Percentiles rank a stretch among this genome's conserved stretches.
phyloP scores from a whole-genome alignment of 2,888 invertebrate species.

The Eupithecia insigniata region DNA sequence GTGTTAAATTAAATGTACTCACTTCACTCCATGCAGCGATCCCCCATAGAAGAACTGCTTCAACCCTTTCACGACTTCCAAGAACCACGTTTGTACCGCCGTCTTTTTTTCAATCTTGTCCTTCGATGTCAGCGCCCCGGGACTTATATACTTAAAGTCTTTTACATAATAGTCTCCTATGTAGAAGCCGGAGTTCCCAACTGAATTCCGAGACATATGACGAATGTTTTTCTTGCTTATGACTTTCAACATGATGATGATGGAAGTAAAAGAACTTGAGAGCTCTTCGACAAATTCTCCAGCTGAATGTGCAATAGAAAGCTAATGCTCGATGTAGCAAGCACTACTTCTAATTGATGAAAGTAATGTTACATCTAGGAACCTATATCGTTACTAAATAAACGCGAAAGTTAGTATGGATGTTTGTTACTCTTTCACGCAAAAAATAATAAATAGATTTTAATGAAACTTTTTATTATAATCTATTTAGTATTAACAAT shows the following conservation, averaged over 20 bases:
- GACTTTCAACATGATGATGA: slow-evolving; percentile 46
- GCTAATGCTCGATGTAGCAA: not conserved
- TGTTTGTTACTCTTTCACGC: too few species aligned
- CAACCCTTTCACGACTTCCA: slow-evolving; percentile 67
- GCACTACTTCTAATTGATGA: not conserved
- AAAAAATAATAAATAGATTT: too few species aligned
- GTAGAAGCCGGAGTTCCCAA: slow-evolving; percentile 49
- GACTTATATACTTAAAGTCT: slow-evolving; percentile 72
- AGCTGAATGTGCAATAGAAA: not conserved
- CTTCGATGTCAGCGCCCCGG: slow-evolving; percentile 52
- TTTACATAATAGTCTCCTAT: slow-evolving; percentile 70
- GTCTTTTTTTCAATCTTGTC: slow-evolving; percentile 44
- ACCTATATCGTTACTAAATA: too few species aligned
- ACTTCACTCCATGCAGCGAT: slow-evolving; percentile 79
- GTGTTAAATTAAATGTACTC: slow-evolving; percentile 49
- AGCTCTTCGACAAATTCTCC: not conserved
- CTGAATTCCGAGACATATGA: slow-evolving; percentile 44
- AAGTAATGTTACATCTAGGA: not conserved
- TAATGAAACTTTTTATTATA: too few species aligned
- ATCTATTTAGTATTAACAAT: too few species aligned
- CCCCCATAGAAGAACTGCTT: slow-evolving; percentile 77
- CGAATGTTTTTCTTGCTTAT: slow-evolving; percentile 45
- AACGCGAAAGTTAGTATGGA: too few species aligned
- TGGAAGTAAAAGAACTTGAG: not conserved
- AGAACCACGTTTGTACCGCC: slow-evolving; percentile 62